Base-by-base conservation (phyloP, 2,113 vertebrate species). In the Clarias macrocephalus region DNA sequence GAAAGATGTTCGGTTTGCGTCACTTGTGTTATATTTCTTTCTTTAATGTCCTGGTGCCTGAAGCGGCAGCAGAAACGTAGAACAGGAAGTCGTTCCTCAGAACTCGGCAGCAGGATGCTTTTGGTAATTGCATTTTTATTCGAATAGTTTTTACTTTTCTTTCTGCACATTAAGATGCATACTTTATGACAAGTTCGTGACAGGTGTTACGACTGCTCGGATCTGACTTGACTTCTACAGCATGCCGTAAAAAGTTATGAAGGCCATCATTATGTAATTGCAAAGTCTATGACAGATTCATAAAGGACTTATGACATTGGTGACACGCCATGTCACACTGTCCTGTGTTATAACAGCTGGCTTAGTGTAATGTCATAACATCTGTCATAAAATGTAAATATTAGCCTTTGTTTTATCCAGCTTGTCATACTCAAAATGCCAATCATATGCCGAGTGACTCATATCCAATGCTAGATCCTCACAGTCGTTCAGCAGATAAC, bases 331-430 rank as follows among this genome's bases (percentile, higher is more conserved):
- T 42, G 10, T 23, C 33, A 75, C 21, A 30, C n/a, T 30, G 16
- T 18, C 52, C 28, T 79, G n/a, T 30, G 19, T 60, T 80, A 80
- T 80, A 60, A 80, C 48, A 77, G 11, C 56, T 5, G 42, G 25
- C 33, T 81, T 33, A 19, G 15, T 59, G 21, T 30, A 80, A 10
- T 80, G 79, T 10, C 7, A 60, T 80, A 77, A 57, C 54, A 76
- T 76, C 15, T 79, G 79, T 21, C 56, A 21, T 80, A 33, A 60
- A 80, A 60, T 60, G 28, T 80, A 80, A 60, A 80, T 60, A 60
- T 60, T 60, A 10, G 19, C 28, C 79, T 60, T 12, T 60, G 9
- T 80, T 80, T 33, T 80, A 60, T 60, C 19, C 28, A 37, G 33
- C 77, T 10, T 60, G 56, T 80, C 28, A 60, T 37, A 37, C 21